Evolutionary conservation across 1,140 invertebrate species (phyloP), one percentile per base, ranked within the genome.

Genomic region (Aethina tumida): DNA sequence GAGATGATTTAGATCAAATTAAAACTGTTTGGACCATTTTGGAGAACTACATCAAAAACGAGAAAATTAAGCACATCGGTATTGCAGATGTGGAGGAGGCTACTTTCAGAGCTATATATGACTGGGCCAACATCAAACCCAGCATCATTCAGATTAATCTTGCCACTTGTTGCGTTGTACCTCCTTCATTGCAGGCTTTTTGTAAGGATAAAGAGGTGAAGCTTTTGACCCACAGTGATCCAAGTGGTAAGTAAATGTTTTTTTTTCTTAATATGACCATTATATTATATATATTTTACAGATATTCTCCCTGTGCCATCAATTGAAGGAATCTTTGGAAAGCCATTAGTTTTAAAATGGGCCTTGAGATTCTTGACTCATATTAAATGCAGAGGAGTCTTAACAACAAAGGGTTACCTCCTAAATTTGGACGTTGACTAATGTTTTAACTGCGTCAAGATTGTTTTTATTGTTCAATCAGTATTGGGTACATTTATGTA

Each of bases 131-230:
- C 44, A 81, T 91, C 1, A 89, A 90, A 52, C 94, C 94, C 10
- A 77, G 74, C 45, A 91, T 95, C 38, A 81, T 95, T 44, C 94
- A 99, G 68, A 93, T 98, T 41, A 97, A 94, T 68, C 71, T 97
- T 30, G 81, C 90, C 1, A 84, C 84, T 2, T 98, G 94, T 62
- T 98, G 95, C 70, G 84, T 95, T 3, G 93, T 98, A 39, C 92
- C 94, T 8, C 79, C 84, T 13, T 79, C 84, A 7, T 71, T 99
- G 37, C 81, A 89, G 58, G 72, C 77, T 34, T 98, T 92, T 68
- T 90, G 92, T 35, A 85, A 84, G 55, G 75, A 85, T 47, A 79
- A 94, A 54, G 82, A 91, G 50, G 81, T 99, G 30, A 91, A 97
- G 55, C 67, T 99, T 13, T 68, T 97, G 4, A 97, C 94, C 1